Conservation (phyloP, 2,797 vertebrate genomes). For the Delichon dasypus region DNA sequence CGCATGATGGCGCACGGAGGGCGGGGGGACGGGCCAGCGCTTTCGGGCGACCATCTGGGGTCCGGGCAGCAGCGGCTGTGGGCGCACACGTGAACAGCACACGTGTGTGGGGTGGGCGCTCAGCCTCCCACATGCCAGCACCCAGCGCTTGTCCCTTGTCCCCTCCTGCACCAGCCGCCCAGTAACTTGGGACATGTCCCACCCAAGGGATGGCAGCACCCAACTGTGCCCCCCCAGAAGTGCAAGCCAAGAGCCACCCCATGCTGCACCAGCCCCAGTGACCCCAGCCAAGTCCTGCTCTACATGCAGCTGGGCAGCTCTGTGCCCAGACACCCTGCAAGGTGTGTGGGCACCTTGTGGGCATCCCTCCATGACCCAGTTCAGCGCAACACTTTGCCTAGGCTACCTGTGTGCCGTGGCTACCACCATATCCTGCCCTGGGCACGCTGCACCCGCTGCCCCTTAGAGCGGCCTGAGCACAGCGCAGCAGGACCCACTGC, state of each 20-base stretch:
- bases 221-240: fast-evolving
- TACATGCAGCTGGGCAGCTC: background rate
- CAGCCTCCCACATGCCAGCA: background rate
- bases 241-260: background rate
- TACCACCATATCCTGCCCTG: background rate
- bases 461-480: background rate
- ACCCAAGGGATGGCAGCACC: background rate
- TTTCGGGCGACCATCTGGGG: slow-evolving; percentile 60
- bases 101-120: background rate
- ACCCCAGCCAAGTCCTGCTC: background rate
- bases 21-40: background rate
- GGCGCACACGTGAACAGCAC: slow-evolving; percentile 11
- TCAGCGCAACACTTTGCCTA: background rate
- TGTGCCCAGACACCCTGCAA: background rate
- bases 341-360: background rate
- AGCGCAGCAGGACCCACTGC: fast-evolving
- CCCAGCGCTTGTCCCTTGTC: background rate
- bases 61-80: background rate
- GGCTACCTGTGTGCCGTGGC: background rate
- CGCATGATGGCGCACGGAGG: slow-evolving; percentile 62
- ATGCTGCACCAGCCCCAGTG: background rate
- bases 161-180: background rate
- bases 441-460: fast-evolving
- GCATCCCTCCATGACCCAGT: background rate
- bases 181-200: background rate